Base-by-base conservation (phyloP, 2,797 vertebrate species). In the Thaleichthys pacificus region DNA sequence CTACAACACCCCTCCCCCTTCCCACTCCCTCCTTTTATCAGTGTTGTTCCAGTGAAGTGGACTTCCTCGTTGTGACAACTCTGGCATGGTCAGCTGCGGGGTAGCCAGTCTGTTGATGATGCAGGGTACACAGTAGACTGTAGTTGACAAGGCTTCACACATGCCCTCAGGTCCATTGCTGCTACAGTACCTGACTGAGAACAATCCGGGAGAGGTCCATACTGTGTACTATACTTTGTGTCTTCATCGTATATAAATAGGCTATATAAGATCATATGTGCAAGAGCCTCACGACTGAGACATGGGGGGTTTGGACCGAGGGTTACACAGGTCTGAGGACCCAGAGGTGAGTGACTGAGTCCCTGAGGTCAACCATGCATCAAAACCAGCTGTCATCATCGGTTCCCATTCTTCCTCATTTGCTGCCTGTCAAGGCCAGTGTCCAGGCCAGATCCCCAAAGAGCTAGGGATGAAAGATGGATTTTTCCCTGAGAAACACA, bases 31-130 rank as follows among this genome's bases (percentile, higher is more conserved):
- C 78, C 71, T 71, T 61, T 93, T 93, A 94, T 93, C 91, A 92
- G 71, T 93, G 91, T 93, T 94, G 84, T 91, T 93, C 83, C 92
- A 93, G 93, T 80, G 6, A 82, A 70, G 81, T 84, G 78, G 75
- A 86, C 87, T 92, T 94, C 92, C 92, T 93, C 86, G 72, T 87
- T 81, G 79, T 88, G 87, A 90, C 83, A 89, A 74, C 81, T 82
- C 81, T 81, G 78, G 84, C 84, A 81, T 85, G 68, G 81, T 83
- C 75, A 80, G 68, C 81, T 84, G 71, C 72, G 80, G 79, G 66
- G 80, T 87, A 82, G 86, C 84, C 77, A 38, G 79, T 76, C 73
- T 80, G 79, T 71, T 77, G 78, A 78, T 88, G 88, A 86, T 77
- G 82, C 81, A 81, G 74, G 66, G 51, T 72, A 74, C 78, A 28